Evolutionary conservation across 2,113 vertebrate species (phyloP).

Genomic region (Pedetes capensis): DNA sequence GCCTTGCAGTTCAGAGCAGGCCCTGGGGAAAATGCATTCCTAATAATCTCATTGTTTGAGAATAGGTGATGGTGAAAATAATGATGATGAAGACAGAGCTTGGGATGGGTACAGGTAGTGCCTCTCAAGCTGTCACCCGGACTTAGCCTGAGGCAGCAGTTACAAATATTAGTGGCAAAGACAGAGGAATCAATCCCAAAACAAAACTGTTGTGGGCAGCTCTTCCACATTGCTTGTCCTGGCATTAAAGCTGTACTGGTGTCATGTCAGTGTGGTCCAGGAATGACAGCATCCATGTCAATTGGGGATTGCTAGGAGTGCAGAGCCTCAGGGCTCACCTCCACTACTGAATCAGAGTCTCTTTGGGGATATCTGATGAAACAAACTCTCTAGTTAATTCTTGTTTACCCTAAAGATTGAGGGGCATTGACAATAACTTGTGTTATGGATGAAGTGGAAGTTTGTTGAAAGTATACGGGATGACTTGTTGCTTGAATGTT

Average conservation of each 20-base stretch:
- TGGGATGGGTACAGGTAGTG: fast-evolving
- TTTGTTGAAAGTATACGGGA: neutral
- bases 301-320: neutral
- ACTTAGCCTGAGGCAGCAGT: neutral
- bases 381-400: neutral
- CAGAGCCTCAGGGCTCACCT: neutral
- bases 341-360: neutral
- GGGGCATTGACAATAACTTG: neutral
- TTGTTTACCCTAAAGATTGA: neutral
- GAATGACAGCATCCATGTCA: neutral
- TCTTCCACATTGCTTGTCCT: neutral
- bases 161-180: neutral
- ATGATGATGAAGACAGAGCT: neutral
- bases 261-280: neutral
- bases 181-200: neutral
- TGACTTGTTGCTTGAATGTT: neutral
- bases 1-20: neutral
- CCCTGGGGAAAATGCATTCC: neutral
- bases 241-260: neutral
- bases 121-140: neutral
- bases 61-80: neutral
- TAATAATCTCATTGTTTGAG: neutral
- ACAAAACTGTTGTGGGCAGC: neutral
- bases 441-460: neutral
- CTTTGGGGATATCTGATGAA: neutral